These are phyloP conservation scores for Pyrrhia umbra DNA, from an alignment of 2,888 invertebrate species.

Conservation along the genomic window DNA sequence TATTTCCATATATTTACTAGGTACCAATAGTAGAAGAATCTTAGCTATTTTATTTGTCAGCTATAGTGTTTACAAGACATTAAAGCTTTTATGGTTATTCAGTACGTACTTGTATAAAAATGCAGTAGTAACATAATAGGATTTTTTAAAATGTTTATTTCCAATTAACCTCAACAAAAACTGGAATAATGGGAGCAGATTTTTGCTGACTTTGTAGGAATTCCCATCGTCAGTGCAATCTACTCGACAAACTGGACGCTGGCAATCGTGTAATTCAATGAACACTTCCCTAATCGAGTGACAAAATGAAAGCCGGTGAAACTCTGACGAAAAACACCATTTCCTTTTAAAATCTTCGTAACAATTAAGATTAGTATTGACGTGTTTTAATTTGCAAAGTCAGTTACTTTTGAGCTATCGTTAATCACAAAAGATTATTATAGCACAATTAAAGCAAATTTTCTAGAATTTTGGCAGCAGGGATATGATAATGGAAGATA, in stretches of 20 bases:
- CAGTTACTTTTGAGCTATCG: slow-evolving; percentile 20
- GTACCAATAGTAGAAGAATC: too few species aligned
- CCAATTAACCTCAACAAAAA: slow-evolving; percentile 69
- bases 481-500: too few species aligned
- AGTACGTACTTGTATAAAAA: slow-evolving; percentile 23
- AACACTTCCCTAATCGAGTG: slow-evolving; percentile 87
- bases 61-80: too few species aligned
- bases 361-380: slow-evolving; percentile 49
- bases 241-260: slow-evolving; percentile 80
- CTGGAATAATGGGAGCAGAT: slow-evolving; percentile 53
- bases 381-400: slow-evolving; percentile 45
- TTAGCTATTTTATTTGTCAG: too few species aligned
- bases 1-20: too few species aligned
- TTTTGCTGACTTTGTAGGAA: slow-evolving; percentile 76
- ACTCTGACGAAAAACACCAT: slow-evolving; percentile 75
- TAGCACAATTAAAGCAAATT: too few species aligned
- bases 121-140: slow-evolving; percentile 33
- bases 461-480: too few species aligned
- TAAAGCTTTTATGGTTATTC: slow-evolving; percentile 24
- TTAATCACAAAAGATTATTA: slow-evolving; percentile 15
- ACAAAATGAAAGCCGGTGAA: slow-evolving; percentile 72
- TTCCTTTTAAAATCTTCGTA: slow-evolving; percentile 63
- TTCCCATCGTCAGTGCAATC: slow-evolving; percentile 79
- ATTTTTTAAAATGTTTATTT: slow-evolving; percentile 69
- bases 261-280: slow-evolving; percentile 87